Conservation (phyloP, 2,113 vertebrate species). For the Pardalotus punctatus region DNA sequence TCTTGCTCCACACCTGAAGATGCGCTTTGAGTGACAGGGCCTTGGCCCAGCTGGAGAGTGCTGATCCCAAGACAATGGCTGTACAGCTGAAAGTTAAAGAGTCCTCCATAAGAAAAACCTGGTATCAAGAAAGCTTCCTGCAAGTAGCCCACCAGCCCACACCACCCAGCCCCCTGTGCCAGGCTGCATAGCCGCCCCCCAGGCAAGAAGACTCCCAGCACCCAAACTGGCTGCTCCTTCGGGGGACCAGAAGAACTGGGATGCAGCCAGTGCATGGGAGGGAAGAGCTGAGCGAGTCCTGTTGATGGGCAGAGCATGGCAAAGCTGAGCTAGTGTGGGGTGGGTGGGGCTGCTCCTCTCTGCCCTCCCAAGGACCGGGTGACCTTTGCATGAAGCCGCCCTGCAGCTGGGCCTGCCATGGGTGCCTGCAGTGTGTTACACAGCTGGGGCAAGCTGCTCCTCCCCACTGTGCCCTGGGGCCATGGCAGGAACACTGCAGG, state of each 20-base stretch:
- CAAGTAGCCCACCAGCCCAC: not conserved
- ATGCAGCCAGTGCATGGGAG: not conserved
- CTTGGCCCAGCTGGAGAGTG: not conserved
- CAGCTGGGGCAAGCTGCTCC: not conserved
- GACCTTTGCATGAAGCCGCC: rapidly evolving
- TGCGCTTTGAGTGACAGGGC: not conserved
- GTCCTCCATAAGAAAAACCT: not conserved
- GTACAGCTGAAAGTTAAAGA: not conserved
- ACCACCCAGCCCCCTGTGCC: not conserved
- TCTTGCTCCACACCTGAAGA: not conserved
- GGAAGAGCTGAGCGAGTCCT: not conserved
- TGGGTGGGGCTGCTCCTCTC: not conserved
- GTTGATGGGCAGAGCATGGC: not conserved
- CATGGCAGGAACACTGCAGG: rapidly evolving
- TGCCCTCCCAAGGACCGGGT: not conserved
- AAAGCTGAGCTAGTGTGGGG: not conserved
- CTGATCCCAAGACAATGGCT: not conserved
- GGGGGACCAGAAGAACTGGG: not conserved
- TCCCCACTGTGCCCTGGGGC: rapidly evolving
- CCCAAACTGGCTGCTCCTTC: not conserved
- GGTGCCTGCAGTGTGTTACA: rapidly evolving
- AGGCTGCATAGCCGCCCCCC: rapidly evolving
- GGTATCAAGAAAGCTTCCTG: conserved; percentile 5
- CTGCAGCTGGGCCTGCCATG: not conserved
- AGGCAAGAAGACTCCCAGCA: not conserved